Conservation (phyloP, 2,113 vertebrate species). For the Pelmatolapia mariae region DNA sequence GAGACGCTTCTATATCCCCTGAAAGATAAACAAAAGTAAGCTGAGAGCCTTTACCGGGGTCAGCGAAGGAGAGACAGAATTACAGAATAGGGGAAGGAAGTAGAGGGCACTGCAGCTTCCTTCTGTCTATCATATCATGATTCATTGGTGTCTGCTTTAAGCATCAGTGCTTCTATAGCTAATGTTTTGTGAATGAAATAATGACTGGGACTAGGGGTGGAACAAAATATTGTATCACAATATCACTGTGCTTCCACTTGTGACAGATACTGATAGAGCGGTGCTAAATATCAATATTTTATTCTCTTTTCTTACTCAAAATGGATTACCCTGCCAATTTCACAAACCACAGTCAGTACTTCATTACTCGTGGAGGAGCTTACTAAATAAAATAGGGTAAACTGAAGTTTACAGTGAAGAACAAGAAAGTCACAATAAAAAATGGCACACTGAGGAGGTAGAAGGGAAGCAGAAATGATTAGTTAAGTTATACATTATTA, state of each 20-base stretch:
- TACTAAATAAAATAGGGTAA: background rate
- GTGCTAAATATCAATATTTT: background rate
- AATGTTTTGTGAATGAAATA: background rate
- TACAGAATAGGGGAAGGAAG: background rate
- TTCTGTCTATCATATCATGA: background rate
- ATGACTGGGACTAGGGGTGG: background rate
- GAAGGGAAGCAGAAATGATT: background rate
- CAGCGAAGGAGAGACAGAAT: conserved; percentile 4
- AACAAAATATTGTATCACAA: background rate
- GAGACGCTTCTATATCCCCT: conserved; percentile 1
- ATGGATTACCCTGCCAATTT: background rate
- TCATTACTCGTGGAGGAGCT: background rate
- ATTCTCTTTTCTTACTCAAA: background rate
- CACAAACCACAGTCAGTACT: background rate
- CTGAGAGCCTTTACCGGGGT: background rate
- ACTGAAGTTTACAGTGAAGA: background rate
- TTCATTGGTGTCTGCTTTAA: conserved; percentile 10
- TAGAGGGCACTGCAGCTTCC: conserved; percentile 12
- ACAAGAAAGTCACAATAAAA: background rate
- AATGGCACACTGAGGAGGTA: background rate
- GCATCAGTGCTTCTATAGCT: background rate
- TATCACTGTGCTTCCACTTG: background rate
- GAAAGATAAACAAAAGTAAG: conserved; percentile 53
- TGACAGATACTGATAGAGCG: background rate
- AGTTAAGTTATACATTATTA: background rate